Evolutionary conservation across 2,888 invertebrate genomes (phyloP).

Genomic region (Hedychridium roseum): DNA sequence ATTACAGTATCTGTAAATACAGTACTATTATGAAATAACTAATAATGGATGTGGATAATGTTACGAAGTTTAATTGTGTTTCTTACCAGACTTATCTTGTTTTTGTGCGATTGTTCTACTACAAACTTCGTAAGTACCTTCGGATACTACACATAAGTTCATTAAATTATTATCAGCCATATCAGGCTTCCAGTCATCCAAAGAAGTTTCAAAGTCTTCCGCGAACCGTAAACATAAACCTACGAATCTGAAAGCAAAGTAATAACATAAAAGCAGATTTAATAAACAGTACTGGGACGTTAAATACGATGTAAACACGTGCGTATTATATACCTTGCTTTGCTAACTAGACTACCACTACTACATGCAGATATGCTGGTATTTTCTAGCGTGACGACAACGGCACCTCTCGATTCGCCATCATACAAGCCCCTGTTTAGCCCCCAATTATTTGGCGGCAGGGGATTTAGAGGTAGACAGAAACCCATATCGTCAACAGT

Average conservation of each 20-base stretch:
- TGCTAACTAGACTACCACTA: constrained; percentile 94
- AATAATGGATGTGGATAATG: neutral
- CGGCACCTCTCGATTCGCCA: constrained; percentile 84
- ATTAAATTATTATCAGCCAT: constrained; percentile 79
- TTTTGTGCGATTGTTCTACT: constrained; percentile 90
- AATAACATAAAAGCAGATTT: constrained; percentile 2
- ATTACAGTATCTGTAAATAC: no score
- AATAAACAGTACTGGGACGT: neutral
- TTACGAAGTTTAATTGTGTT: no score
- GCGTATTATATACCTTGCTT: constrained; percentile 68
- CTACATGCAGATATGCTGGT: constrained; percentile 97
- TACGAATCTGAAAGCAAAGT: constrained; percentile 70
- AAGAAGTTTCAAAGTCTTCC: constrained; percentile 94
- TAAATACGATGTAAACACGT: no score
- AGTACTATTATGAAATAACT: neutral
- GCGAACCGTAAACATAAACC: constrained; percentile 94
- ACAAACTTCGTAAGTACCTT: constrained; percentile 98
- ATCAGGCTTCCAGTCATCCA: constrained; percentile 98
- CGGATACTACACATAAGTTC: constrained; percentile 97
- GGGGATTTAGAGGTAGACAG: constrained; percentile 88
- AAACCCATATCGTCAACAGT: constrained; percentile 98
- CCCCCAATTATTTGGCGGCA: constrained; percentile 75
- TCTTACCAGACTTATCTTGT: constrained; percentile 73
- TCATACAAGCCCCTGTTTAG: constrained; percentile 73
- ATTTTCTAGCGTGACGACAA: constrained; percentile 94